Evolutionary conservation across 2,113 vertebrate genomes (phyloP), one percentile per base, ranked within the genome.

Genomic region (Ptilorrhoa leucosticta): DNA sequence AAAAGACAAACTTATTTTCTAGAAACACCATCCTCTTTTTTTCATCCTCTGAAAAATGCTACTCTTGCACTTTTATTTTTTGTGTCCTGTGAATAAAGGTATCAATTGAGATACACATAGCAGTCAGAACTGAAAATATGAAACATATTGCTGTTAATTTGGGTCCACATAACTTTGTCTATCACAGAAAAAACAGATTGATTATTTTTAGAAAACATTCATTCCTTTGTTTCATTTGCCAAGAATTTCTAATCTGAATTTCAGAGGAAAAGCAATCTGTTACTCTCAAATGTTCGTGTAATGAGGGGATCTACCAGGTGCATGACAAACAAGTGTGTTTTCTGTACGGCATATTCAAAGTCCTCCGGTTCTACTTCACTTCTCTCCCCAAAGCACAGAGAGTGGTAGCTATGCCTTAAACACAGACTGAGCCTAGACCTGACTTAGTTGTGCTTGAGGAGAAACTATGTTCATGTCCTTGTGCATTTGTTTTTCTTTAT

Each of bases 121-220:
- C 45, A 83, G 47, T 50, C 61, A 80, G 39, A 83, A 37, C 7
- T 30, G 61, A 73, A 94, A 96, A 95, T n/a, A 23, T 12, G 37
- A 95, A 95, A 68, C 44, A 35, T 57, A 69, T 35, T 79, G 69
- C 42, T 66, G 89, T 42, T 93, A 81, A 93, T 87, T 72, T 83
- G 37, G 10, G 65, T 72, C 40, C 18, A 44, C 26, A 79, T 66
- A 56, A 65, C 40, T 90, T 87, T 45, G 12, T 61, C 83, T 90
- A 51, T 77, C 79, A 88, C 19, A 77, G 17, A 31, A 64, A 64
- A 90, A 80, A 1, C 37, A 76, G n/a, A 79, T 15, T 0, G 0
- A 50, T 33, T 95, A 68, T 90, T 97, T 97, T 96, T 95, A 91
- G 90, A 94, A 94, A 80, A 37, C 21, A 53, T 26, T 69, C 17